Percentiles rank a stretch among this genome's conserved stretches.
Conservation (phyloP, 2,797 vertebrate genomes). For the Acrossocheilus wenchowensis region DNA sequence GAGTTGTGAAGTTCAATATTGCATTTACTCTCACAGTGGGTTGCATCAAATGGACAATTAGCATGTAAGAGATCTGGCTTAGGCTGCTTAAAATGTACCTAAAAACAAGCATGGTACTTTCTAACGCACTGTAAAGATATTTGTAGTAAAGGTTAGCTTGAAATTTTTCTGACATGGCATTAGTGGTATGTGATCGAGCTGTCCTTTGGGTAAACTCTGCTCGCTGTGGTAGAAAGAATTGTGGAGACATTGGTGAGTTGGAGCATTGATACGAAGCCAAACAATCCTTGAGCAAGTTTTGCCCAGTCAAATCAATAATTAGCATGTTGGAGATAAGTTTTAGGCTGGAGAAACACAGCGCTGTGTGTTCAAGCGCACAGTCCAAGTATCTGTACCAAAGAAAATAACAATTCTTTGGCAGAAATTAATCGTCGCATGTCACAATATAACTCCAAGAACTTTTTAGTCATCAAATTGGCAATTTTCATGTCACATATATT, state of each 20-base stretch:
- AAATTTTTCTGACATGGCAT: background rate
- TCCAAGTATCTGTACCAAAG: background rate
- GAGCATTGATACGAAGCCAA: background rate
- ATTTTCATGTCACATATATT: background rate
- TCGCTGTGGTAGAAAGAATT: background rate
- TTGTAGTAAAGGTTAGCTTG: background rate
- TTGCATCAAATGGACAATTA: background rate
- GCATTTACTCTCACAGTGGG: background rate
- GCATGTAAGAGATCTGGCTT: conserved; percentile 1
- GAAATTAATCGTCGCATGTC: background rate
- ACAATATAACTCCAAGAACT: background rate
- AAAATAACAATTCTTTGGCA: background rate
- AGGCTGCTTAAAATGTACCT: conserved; percentile 10
- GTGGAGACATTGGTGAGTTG: background rate
- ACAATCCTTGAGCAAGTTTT: background rate
- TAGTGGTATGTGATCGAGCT: no score
- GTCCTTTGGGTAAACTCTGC: background rate
- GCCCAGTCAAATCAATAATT: background rate
- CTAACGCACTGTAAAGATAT: background rate
- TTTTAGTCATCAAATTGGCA: background rate
- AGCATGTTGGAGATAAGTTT: background rate
- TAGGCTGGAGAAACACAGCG: background rate
- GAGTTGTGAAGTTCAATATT: conserved; percentile 33
- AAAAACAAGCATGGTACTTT: conserved; percentile 31
- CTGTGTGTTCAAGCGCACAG: background rate